A percentile compares a stretch with the other conserved stretches of the same genome.
phyloP scores from a whole-genome alignment of 2,113 vertebrate species.

The Noturus placidus region DNA sequence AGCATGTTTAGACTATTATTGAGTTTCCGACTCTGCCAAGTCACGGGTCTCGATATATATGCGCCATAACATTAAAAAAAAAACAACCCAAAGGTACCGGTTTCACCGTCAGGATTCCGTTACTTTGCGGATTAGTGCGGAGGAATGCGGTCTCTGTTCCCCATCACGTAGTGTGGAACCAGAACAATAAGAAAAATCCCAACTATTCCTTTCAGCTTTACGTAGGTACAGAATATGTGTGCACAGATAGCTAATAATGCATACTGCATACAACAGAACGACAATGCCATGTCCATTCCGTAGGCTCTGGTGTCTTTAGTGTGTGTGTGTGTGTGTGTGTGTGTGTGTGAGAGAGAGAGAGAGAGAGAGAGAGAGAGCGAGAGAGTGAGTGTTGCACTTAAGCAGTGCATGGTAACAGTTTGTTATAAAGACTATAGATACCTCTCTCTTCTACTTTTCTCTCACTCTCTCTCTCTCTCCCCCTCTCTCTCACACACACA shows the following conservation, averaged over 20 bases:
- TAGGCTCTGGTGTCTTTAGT: not conserved
- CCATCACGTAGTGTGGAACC: not conserved
- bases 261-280: not conserved
- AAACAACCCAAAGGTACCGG: not conserved
- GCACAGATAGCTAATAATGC: not conserved
- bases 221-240: not conserved
- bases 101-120: not conserved
- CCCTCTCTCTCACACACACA: not conserved
- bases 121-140: not conserved
- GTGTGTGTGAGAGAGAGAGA: constrained; percentile 2
- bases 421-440: constrained; percentile 43
- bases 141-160: not conserved
- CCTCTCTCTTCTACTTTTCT: not conserved
- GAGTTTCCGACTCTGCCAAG: not conserved
- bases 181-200: not conserved
- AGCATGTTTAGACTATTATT: not conserved
- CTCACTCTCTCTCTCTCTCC: not conserved
- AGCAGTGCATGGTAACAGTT: constrained; percentile 26
- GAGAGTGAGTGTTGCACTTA: constrained; percentile 6
- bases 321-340: not conserved
- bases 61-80: not conserved
- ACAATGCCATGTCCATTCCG: not conserved
- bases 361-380: not conserved
- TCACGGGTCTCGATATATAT: not conserved
- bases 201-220: not conserved